Evolutionary conservation across 2,797 vertebrate genomes (phyloP), one percentile per base, ranked within the genome.

Genomic region (Holocentrus rufus): DNA sequence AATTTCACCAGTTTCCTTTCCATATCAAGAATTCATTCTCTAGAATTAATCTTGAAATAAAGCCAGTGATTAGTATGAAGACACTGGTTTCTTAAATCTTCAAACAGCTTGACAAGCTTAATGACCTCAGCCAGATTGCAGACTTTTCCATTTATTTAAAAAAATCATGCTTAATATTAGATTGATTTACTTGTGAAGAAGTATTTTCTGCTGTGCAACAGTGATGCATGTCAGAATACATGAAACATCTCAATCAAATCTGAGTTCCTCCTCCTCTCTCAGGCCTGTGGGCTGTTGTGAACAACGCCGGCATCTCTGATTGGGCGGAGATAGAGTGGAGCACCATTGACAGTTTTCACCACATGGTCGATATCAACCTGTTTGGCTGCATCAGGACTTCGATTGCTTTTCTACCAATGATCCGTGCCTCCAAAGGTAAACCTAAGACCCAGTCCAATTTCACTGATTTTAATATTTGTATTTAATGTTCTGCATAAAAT

Each of bases 251-350:
- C n/a, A 20, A 39, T 42, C 7, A 5, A 7, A 5, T 20, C 4
- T 10, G 10, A 44, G 9, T 23, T 13, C 6, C 23, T n/a, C 11
- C 0, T 8, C 1, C 10, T 23, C 7, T 18, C 0, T 34, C 79
- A 95, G 94, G 94, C 27, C 86, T 95, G 56, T 95, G 94, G 94
- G 94, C 91, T 0, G 90, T 96, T 0, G 94, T 95, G 50, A 95
- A 94, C 84, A 95, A 95, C 6, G 94, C 94, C 18, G 95, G 95
- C 13, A 89, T 95, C 81, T 90, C 92, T 0, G 93, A 92, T 62
- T 95, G 94, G 93, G 93, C 92, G 0, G 92, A 94, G 85, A 93
- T 91, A 0, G 94, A 94, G n/a, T 95, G 94, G 94, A 93, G 92
- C 77, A 83, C 89, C 2, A 77, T 94, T 46, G 76, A 92, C 17